Conservation (phyloP, 2,888 invertebrate species). For the Parnassius orleans region DNA sequence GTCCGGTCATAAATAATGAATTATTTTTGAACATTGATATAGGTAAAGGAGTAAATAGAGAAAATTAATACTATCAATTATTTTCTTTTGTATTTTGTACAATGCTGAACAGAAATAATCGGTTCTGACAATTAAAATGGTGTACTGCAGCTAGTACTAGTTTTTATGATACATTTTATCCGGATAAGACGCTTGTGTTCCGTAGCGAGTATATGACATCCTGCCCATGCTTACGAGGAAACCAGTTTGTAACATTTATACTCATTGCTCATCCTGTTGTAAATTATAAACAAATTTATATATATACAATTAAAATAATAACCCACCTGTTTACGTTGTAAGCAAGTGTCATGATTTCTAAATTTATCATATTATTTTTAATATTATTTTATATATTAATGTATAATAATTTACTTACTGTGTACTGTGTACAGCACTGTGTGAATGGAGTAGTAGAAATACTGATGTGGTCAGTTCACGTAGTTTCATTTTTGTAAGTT, state of each 20-base stretch:
- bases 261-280: slow-evolving; percentile 11
- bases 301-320: too few relatives aligned
- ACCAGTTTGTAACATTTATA: slow-evolving; percentile 17
- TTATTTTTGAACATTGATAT: neutral
- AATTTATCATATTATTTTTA: too few relatives aligned
- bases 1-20: neutral
- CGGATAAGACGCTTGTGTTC: slow-evolving; percentile 28
- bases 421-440: too few relatives aligned
- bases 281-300: slow-evolving; percentile 12
- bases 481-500: too few relatives aligned
- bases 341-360: too few relatives aligned
- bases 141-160: slow-evolving; percentile 1
- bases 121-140: slow-evolving; percentile 2
- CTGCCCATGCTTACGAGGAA: slow-evolving; percentile 26
- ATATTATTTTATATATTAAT: too few relatives aligned
- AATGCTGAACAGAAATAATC: neutral
- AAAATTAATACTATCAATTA: neutral
- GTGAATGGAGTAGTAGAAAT: too few relatives aligned
- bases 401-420: too few relatives aligned
- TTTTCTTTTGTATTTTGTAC: neutral
- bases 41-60: neutral
- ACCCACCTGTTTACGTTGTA: too few relatives aligned
- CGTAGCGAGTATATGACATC: slow-evolving; percentile 20
- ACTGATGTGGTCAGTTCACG: too few relatives aligned
- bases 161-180: slow-evolving; percentile 25